Base-by-base conservation (phyloP, 2,113 vertebrate genomes). In the Sarotherodon lohbergeri region DNA sequence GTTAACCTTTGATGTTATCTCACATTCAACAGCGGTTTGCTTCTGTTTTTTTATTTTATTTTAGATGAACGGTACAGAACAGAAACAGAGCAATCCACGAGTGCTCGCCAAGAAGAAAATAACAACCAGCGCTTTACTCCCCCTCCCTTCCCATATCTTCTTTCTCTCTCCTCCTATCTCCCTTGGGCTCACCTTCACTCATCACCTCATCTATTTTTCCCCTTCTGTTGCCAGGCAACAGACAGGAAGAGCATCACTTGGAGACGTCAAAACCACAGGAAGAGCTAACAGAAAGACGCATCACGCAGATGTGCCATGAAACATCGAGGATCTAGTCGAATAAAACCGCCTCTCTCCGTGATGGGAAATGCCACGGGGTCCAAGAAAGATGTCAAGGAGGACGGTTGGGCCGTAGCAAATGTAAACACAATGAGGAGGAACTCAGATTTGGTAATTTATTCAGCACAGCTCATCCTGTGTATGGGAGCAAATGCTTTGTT, bases 171-270 rank as follows among this genome's bases (percentile, higher is more conserved):
- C 80, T 89, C 89, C 87, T 24, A 79, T 90, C 89, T 92, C 91
- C 92, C 92, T 89, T 79, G 9, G 84, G 91, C 88, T 95, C 92
- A 93, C 93, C 93, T 91, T 94, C 94, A 93, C 93, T 95, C 92
- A 91, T 90, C 91, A 90, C 88, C 93, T 92, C 91, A 88, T 94
- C 93, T 93, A 92, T 93, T 93, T 92, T 91, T 89, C 90, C 86
- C 89, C 57, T 59, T 82, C 84, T 91, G 93, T 95, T 94, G 88
- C 94, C 85, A 91, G 90, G 92, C 94, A 96, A 92, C 89, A 80
- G 73, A 82, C 87, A 95, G 94, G 96, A 96, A 96, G 86, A 95
- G 88, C 93, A 89, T 93, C 89, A 94, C 91, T 92, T 56, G 88
- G 92, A 91, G 89, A 92, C 68, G 90, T 92, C 86, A 89, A 90